A percentile compares a stretch with the other conserved stretches of the same genome.
Evolutionary conservation across 2,888 invertebrate species (phyloP).

Genomic region (Harpalus rubripes): DNA sequence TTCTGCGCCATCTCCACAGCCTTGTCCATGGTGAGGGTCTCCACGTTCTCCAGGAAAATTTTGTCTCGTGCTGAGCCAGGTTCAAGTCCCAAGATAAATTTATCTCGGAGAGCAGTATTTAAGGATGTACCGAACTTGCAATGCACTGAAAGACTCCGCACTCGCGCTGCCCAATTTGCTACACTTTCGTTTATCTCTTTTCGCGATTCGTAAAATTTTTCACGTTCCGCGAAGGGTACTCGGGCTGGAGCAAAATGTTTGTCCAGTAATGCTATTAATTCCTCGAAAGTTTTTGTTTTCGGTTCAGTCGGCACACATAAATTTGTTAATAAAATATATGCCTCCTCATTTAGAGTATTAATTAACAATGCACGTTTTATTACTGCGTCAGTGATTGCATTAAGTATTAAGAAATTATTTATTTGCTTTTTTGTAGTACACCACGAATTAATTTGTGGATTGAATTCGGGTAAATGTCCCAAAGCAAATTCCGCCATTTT

Average conservation of each 20-base stretch:
- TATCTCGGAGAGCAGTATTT: constrained; percentile 66
- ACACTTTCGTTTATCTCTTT: neutral
- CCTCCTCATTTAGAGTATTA: neutral
- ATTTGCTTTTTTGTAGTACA: neutral
- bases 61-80: too few relatives aligned
- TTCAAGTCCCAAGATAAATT: constrained; percentile 69
- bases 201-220: neutral
- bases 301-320: constrained; percentile 2
- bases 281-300: neutral
- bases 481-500: neutral
- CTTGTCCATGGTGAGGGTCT: constrained; percentile 66
- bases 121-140: constrained; percentile 65
- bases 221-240: neutral
- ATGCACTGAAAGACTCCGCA: constrained; percentile 64
- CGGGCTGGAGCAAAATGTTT: neutral
- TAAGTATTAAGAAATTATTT: neutral
- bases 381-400: neutral
- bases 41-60: constrained; percentile 67
- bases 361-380: constrained; percentile 6
- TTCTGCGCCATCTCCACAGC: constrained; percentile 68
- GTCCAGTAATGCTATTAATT: neutral
- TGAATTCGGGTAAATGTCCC: neutral
- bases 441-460: neutral
- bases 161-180: constrained; percentile 61
- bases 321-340: neutral